Percentiles rank a stretch among this genome's conserved stretches.
Evolutionary conservation across 53 echinoderm and acorn worm genomes (phyloP).

Genomic region (Paracentrotus lividus): DNA sequence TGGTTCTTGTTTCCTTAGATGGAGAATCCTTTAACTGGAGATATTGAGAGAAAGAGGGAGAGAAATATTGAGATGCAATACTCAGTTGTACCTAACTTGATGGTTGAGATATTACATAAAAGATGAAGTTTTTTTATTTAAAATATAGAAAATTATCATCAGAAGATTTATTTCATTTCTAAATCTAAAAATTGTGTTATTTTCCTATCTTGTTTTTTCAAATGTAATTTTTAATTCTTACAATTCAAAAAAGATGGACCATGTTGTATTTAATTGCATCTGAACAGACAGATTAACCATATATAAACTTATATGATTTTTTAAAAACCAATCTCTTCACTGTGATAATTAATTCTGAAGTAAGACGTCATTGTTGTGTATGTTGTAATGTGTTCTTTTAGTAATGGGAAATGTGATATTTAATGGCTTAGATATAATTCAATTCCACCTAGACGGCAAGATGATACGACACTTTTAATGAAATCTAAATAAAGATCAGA

Average conservation of each 20-base stretch:
- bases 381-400: background rate
- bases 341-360: background rate
- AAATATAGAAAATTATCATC: background rate
- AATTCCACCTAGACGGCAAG: slow-evolving; percentile 10
- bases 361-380: background rate
- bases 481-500: slow-evolving; percentile 37
- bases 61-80: background rate
- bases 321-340: background rate
- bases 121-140: background rate
- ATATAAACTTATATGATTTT: no score
- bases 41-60: background rate
- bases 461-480: slow-evolving; percentile 25
- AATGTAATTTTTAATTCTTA: no score
- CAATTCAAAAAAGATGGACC: no score
- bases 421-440: slow-evolving; percentile 3
- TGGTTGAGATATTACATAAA: background rate
- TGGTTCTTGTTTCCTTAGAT: no score
- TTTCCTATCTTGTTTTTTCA: background rate
- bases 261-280: no score
- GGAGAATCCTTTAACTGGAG: no score
- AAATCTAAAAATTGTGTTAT: background rate
- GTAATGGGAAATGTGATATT: background rate
- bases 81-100: background rate
- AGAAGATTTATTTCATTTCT: background rate
- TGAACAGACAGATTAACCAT: no score